Conservation (phyloP, 1,140 invertebrate species). For the Bombus polaris region DNA sequence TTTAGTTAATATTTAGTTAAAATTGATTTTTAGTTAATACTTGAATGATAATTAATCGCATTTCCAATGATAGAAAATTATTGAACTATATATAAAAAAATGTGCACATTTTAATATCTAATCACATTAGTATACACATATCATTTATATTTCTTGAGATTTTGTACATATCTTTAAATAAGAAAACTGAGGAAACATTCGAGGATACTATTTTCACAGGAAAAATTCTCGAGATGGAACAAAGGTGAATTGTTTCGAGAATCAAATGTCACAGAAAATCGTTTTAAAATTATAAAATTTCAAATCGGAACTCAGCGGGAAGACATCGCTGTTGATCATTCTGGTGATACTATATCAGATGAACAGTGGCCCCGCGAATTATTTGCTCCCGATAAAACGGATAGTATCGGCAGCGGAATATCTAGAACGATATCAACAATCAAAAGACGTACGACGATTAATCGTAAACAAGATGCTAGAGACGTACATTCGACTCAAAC, state of each 20-base stretch:
- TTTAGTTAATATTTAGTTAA: background rate
- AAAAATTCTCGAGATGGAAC: constrained; percentile 3
- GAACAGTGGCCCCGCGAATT: background rate
- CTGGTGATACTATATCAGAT: background rate
- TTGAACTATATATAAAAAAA: background rate
- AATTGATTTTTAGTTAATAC: background rate
- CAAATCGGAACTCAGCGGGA: background rate
- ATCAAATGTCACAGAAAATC: background rate
- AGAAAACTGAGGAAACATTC: background rate
- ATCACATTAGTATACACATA: background rate
- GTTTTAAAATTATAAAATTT: background rate
- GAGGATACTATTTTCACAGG: constrained; percentile 38
- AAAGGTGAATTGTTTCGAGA: background rate
- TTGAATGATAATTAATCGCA: background rate
- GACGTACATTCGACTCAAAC: background rate
- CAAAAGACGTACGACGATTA: background rate
- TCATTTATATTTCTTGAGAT: background rate
- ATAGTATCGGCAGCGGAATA: background rate
- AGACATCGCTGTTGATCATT: background rate
- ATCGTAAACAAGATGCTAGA: constrained; percentile 3
- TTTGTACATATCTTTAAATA: background rate
- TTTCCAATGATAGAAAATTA: background rate
- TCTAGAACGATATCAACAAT: background rate
- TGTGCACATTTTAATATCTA: background rate
- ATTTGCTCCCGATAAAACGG: background rate